These are phyloP conservation scores for Thunnus thynnus DNA, from an alignment of 2,113 vertebrate species.

Conservation along the genomic window DNA sequence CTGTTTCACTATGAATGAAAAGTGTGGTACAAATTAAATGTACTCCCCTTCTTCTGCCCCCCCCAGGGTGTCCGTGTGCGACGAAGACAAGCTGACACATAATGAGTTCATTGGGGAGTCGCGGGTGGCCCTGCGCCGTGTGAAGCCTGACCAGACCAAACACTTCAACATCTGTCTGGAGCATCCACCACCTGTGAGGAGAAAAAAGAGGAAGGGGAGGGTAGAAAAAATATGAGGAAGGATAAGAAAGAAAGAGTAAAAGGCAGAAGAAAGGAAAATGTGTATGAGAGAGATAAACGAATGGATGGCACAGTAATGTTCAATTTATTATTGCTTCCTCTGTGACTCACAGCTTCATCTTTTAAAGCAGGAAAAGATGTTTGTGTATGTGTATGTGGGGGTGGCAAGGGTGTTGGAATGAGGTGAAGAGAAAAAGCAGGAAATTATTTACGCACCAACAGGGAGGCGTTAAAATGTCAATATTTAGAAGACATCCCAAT, in stretches of 20 bases:
- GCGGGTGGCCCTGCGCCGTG: conserved; percentile 89
- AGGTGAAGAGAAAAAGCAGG: not conserved
- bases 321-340: conserved; percentile 21
- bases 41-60: not conserved
- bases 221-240: not conserved
- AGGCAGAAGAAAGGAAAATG: conserved; percentile 11
- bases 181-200: conserved; percentile 87
- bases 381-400: too few relatives aligned
- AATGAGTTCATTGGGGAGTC: conserved; percentile 95
- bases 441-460: not conserved
- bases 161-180: conserved; percentile 93
- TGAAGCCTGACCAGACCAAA: conserved; percentile 91
- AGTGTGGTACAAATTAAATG: not conserved
- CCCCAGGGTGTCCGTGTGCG: conserved; percentile 91
- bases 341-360: conserved; percentile 25
- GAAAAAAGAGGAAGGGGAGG: not conserved
- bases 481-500: not conserved
- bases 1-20: too few relatives aligned
- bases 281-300: conserved; percentile 23
- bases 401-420: not conserved
- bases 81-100: conserved; percentile 94
- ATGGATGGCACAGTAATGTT: conserved; percentile 10
- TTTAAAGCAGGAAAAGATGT: conserved; percentile 1
- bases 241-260: conserved; percentile 2
- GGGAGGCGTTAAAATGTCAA: conserved; percentile 6